Conservation (phyloP, 2,113 vertebrate species). For the Cnemophilus loriae region DNA sequence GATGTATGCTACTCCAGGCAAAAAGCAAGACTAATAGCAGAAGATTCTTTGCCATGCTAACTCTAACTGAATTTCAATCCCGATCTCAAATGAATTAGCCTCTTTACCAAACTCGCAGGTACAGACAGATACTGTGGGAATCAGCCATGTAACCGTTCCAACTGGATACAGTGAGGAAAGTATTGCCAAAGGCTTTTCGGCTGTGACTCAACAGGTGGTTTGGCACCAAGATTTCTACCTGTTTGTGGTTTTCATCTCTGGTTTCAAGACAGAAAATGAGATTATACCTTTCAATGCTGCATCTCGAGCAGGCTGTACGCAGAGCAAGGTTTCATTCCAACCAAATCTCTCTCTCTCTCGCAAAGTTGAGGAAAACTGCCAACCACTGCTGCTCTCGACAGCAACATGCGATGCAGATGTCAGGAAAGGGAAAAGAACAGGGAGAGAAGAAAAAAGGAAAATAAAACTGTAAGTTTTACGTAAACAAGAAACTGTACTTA, state of each 20-base stretch:
- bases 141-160: neutral
- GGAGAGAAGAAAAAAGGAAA: constrained; percentile 49
- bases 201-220: constrained; percentile 64
- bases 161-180: neutral
- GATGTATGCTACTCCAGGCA: neutral
- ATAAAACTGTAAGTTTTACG: constrained; percentile 54
- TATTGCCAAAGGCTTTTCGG: constrained; percentile 39
- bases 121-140: neutral
- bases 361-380: constrained; percentile 62
- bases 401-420: constrained; percentile 30
- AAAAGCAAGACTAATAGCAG: neutral
- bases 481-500: constrained; percentile 46
- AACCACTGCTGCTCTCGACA: constrained; percentile 59
- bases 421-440: constrained; percentile 42
- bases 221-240: constrained; percentile 45
- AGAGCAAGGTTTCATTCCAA: constrained; percentile 67
- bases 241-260: constrained; percentile 55
- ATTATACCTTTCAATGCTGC: constrained; percentile 71
- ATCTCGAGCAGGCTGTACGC: constrained; percentile 60
- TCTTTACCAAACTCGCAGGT: neutral
- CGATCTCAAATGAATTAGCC: neutral
- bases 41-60: neutral
- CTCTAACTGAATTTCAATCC: neutral
- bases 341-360: constrained; percentile 50
- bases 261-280: constrained; percentile 62